Evolutionary conservation across 2,888 invertebrate genomes (phyloP).

Genomic region (Tetragonula carbonaria): DNA sequence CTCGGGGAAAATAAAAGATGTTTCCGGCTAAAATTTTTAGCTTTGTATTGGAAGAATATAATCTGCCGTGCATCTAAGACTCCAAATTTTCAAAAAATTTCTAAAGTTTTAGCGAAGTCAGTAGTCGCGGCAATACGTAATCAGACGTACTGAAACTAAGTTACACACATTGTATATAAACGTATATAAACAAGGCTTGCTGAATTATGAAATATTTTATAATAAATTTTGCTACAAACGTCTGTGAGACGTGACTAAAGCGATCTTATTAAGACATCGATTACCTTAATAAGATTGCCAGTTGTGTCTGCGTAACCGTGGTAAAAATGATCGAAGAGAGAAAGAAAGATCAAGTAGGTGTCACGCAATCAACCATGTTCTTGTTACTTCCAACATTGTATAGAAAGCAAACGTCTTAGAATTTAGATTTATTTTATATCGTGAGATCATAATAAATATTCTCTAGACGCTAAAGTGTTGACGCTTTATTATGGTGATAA

Average conservation of each 20-base stretch:
- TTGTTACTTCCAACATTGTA: background rate
- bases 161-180: constrained; percentile 17
- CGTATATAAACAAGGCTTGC: background rate
- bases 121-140: constrained; percentile 51
- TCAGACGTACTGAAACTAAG: constrained; percentile 35
- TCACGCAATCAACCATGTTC: background rate
- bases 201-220: constrained; percentile 11
- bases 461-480: no score
- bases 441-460: no score
- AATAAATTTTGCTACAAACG: background rate
- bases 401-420: background rate
- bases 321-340: background rate
- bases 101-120: constrained; percentile 60
- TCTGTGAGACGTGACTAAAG: background rate
- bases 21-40: no score
- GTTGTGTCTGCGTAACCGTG: background rate
- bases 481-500: background rate
- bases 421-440: background rate
- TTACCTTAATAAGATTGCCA: background rate
- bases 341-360: background rate
- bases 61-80: no score
- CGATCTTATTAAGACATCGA: constrained; percentile 12
- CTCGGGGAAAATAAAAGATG: no score
- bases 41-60: no score
- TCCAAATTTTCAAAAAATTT: no score